Conservation (phyloP, 1,140 invertebrate genomes). For the Dendrolimus punctatus region DNA sequence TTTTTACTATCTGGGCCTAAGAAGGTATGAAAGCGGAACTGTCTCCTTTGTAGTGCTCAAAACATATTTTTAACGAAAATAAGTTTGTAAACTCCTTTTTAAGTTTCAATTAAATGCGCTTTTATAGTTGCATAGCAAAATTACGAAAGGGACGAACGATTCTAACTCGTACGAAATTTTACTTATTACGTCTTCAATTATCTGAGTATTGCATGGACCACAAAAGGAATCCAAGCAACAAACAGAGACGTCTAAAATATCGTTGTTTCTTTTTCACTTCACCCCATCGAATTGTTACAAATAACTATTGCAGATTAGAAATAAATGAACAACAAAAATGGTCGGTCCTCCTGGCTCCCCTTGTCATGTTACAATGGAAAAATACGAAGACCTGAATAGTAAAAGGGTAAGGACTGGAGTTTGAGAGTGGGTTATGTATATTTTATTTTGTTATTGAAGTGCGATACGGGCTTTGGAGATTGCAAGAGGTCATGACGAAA, state of each 20-base stretch:
- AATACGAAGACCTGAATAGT: constrained; percentile 13
- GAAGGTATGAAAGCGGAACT: no score
- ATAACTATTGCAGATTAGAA: constrained; percentile 27
- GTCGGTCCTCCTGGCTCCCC: constrained; percentile 13
- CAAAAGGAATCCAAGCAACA: neutral
- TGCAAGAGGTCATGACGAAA: neutral
- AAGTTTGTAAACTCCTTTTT: no score
- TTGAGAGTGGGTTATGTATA: constrained; percentile 22
- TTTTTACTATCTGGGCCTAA: no score
- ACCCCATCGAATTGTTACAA: constrained; percentile 16
- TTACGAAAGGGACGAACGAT: no score
- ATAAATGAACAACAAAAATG: constrained; percentile 25
- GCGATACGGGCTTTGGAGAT: constrained; percentile 4
- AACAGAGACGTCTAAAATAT: neutral
- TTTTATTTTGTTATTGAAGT: constrained; percentile 21
- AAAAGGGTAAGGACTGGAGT: constrained; percentile 16
- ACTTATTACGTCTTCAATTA: no score
- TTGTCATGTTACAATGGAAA: constrained; percentile 23
- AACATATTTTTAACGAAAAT: no score
- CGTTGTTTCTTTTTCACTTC: constrained; percentile 5
- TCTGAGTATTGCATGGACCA: no score
- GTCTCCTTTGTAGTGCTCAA: no score
- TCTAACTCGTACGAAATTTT: no score
- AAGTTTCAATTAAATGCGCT: no score
- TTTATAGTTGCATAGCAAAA: no score